phyloP scores from a whole-genome alignment of 2,113 vertebrate genomes.

The Hydrolagus affinis region DNA sequence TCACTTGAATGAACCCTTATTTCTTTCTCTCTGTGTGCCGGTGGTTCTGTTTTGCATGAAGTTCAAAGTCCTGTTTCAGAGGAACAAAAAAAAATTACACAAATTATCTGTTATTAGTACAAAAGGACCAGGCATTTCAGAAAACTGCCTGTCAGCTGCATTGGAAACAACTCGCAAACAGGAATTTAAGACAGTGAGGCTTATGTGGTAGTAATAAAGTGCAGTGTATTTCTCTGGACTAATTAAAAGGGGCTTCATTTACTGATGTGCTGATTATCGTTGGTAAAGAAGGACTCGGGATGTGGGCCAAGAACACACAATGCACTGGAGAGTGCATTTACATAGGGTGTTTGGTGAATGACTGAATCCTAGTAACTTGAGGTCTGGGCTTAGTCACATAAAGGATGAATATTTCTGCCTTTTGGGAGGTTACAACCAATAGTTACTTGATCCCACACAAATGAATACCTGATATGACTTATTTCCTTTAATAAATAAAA shows the following conservation, averaged over 20 bases:
- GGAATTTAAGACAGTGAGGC: neutral
- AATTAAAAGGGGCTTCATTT: neutral
- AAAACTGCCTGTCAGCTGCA: neutral
- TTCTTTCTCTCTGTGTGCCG: neutral
- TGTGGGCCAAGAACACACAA: neutral
- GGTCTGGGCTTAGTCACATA: neutral
- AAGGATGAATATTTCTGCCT: neutral
- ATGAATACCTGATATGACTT: slow-evolving; percentile 16
- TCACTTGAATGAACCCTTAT: neutral
- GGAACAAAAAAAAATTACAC: neutral
- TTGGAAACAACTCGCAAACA: neutral
- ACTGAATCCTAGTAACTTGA: neutral
- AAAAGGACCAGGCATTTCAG: neutral
- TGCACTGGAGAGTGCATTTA: neutral
- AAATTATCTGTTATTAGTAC: neutral
- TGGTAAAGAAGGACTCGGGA: neutral
- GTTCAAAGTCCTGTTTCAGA: neutral
- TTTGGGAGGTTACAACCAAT: neutral
- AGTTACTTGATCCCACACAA: neutral
- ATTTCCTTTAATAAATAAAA: slow-evolving; percentile 5
- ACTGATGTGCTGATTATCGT: neutral
- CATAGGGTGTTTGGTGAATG: neutral
- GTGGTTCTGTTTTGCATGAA: neutral
- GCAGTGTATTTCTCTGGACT: neutral
- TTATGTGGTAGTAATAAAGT: slow-evolving; percentile 4